phyloP scores from a whole-genome alignment of 1,140 invertebrate genomes.

The Whitmania pigra region DNA sequence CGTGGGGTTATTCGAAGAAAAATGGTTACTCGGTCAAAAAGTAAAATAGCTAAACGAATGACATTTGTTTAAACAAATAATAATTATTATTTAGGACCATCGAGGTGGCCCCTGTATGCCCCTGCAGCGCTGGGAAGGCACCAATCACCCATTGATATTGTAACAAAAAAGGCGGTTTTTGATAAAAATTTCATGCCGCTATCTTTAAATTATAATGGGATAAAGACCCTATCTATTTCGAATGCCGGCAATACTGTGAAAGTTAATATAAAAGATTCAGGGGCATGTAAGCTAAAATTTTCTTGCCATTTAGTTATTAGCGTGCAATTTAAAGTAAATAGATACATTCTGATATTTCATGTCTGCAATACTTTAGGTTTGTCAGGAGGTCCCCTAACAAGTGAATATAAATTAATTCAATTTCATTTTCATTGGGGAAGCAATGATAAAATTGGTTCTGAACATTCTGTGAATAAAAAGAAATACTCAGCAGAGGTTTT shows the following conservation, averaged over 20 bases:
- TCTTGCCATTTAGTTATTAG: neutral
- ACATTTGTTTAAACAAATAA: no score
- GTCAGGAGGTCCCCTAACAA: slow-evolving; percentile 40
- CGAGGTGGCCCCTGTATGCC: slow-evolving; percentile 7
- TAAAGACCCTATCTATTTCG: slow-evolving; percentile 12
- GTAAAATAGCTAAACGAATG: no score
- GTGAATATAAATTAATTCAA: slow-evolving; percentile 39
- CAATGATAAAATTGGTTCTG: slow-evolving; percentile 36
- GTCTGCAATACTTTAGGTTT: slow-evolving; percentile 29
- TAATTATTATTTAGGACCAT: slow-evolving; percentile 15
- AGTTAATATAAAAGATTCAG: slow-evolving; percentile 19
- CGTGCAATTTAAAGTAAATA: neutral
- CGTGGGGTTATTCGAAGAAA: no score
- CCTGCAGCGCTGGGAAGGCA: slow-evolving; percentile 19
- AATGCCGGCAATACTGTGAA: slow-evolving; percentile 24
- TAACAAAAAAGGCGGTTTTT: slow-evolving; percentile 18
- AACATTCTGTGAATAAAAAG: slow-evolving; percentile 59
- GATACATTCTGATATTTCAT: neutral
- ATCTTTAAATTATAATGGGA: slow-evolving; percentile 6
- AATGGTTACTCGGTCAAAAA: no score
- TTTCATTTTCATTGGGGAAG: slow-evolving; percentile 46
- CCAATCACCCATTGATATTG: slow-evolving; percentile 29
- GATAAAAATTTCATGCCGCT: slow-evolving; percentile 3
- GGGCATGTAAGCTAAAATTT: slow-evolving; percentile 14
- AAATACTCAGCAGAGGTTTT: slow-evolving; percentile 66